phyloP scores from a whole-genome alignment of 2,888 invertebrate genomes.

The Ommatoiulus sabulosus region DNA sequence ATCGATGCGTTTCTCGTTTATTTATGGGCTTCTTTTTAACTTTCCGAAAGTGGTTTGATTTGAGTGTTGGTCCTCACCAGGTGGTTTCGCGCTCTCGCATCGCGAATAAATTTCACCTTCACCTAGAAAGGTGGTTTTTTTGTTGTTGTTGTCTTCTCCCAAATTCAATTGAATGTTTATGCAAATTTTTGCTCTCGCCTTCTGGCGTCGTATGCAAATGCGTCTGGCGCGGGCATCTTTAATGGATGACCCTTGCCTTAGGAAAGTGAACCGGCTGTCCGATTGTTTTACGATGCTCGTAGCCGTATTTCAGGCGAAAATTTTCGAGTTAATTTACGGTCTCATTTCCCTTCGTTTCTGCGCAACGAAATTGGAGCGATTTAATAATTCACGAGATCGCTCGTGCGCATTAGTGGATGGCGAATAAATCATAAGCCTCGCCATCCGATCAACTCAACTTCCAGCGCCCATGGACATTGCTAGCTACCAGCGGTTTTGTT shows the following conservation, averaged over 20 bases:
- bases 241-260: neutral
- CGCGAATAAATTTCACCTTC: slow-evolving; percentile 22
- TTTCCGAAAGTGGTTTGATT: slow-evolving; percentile 42
- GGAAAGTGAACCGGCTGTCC: neutral
- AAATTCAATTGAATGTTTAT: slow-evolving; percentile 39
- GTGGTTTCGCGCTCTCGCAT: neutral
- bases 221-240: neutral
- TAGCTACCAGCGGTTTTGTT: too few species aligned
- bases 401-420: slow-evolving; percentile 5
- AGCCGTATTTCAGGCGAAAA: neutral
- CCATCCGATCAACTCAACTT: neutral
- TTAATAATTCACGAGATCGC: slow-evolving; percentile 22
- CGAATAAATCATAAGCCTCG: neutral
- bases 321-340: neutral
- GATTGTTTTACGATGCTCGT: neutral
- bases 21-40: neutral
- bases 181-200: neutral
- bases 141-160: neutral
- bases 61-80: neutral
- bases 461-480: neutral
- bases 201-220: slow-evolving; percentile 9
- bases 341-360: neutral
- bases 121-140: slow-evolving; percentile 14
- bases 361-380: neutral
- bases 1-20: neutral